These are phyloP conservation scores for Cheilosia pagana DNA, from an alignment of 2,888 invertebrate species.

Conservation along the genomic window DNA sequence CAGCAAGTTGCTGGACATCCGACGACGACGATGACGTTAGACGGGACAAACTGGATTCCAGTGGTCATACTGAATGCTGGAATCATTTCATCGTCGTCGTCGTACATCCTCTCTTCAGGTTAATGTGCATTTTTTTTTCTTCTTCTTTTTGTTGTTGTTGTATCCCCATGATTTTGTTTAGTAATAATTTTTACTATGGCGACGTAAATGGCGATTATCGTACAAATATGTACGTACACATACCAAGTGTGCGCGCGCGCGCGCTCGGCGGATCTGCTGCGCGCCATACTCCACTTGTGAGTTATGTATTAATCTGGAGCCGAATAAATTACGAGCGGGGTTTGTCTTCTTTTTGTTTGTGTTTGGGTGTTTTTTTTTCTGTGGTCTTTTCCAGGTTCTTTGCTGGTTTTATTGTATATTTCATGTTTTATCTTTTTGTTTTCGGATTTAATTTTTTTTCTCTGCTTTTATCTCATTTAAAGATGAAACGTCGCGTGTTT, in stretches of 20 bases:
- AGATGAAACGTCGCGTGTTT: conserved; percentile 70
- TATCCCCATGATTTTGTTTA: conserved; percentile 57
- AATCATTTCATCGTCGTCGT: conserved; percentile 50
- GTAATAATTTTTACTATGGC: conserved; percentile 71
- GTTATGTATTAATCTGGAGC: conserved; percentile 72
- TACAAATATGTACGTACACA: conserved; percentile 63
- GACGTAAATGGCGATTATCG: conserved; percentile 66
- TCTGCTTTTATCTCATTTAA: conserved; percentile 60
- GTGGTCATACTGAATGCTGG: conserved; percentile 50
- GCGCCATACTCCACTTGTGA: conserved; percentile 52
- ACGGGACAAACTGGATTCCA: conserved; percentile 71
- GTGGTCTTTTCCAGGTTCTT: conserved; percentile 34
- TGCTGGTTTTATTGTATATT: conserved; percentile 32
- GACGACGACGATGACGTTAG: conserved; percentile 62
- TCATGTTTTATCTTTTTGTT: conserved; percentile 47
- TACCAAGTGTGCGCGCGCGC: conserved; percentile 46
- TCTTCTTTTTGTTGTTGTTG: conserved; percentile 1
- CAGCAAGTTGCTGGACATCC: conserved; percentile 43
- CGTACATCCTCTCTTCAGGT: conserved; percentile 65
- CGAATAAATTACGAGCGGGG: conserved; percentile 64
- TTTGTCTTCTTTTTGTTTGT: conserved; percentile 18
- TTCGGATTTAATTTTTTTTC: conserved; percentile 23
- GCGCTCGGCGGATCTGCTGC: conserved; percentile 45
- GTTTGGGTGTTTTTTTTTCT: conserved; percentile 36
- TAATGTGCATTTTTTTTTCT: conserved; percentile 38